Percentiles rank a stretch among this genome's conserved stretches.
These are phyloP conservation scores for Lagenorhynchus albirostris DNA, from an alignment of 2,113 vertebrate species.

Conservation along the genomic window DNA sequence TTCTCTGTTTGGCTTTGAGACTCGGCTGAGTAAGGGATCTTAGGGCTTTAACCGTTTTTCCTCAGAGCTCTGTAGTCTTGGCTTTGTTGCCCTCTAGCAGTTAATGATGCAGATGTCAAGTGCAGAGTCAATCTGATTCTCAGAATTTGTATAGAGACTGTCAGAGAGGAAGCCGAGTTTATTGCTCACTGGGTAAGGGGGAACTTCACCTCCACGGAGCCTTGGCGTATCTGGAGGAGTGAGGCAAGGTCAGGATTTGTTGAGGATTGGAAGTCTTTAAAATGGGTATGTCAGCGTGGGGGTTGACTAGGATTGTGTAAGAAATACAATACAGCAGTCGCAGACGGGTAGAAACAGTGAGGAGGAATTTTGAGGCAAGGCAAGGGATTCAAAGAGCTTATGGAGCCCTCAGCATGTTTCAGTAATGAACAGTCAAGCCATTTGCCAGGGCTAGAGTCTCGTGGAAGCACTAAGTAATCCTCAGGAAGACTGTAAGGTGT, in stretches of 20 bases:
- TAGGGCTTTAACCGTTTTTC: not conserved
- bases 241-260: not conserved
- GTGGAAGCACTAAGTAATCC: not conserved
- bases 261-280: not conserved
- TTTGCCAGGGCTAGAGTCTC: not conserved
- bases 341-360: not conserved
- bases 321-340: too few species aligned
- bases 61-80: not conserved
- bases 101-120: not conserved
- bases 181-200: not conserved
- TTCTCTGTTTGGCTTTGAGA: constrained; percentile 47
- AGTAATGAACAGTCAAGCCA: not conserved
- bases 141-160: not conserved
- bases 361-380: not conserved
- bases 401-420: constrained; percentile 3
- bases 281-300: not conserved
- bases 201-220: not conserved
- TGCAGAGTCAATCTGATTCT: not conserved
- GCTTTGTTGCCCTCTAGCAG: not conserved
- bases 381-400: not conserved
- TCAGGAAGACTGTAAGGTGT: not conserved
- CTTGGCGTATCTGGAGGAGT: not conserved
- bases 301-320: not conserved
- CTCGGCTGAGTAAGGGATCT: not conserved
- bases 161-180: not conserved